Percentiles rank a stretch among this genome's conserved stretches.
These are phyloP conservation scores for Capromys pilorides DNA, from an alignment of 2,797 vertebrate species.

Conservation along the genomic window DNA sequence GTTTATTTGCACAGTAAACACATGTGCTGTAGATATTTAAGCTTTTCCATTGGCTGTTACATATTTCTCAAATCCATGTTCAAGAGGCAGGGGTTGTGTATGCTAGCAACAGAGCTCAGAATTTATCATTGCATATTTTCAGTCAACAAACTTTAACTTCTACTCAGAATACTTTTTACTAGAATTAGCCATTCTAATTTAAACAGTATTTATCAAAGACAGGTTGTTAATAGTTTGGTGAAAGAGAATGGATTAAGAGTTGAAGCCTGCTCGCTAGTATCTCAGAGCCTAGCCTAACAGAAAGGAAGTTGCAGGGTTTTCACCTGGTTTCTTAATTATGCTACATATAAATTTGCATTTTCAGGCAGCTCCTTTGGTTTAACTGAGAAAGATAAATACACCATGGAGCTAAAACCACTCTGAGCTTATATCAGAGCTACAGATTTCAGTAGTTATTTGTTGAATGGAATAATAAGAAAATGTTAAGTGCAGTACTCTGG, in stretches of 20 bases:
- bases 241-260: background rate
- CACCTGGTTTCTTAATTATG: constrained; percentile 10
- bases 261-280: background rate
- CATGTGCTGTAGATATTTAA: background rate
- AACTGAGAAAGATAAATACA: background rate
- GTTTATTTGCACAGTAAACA: constrained; percentile 46
- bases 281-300: background rate
- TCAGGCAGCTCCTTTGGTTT: background rate
- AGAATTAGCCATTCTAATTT: background rate
- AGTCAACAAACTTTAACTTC: background rate
- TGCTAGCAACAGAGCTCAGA: background rate
- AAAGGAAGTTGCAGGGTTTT: background rate
- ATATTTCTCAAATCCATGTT: constrained; percentile 7
- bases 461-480: constrained; percentile 29
- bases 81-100: background rate
- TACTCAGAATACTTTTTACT: background rate
- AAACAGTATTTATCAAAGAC: background rate
- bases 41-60: background rate
- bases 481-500: background rate
- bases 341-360: background rate
- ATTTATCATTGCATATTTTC: background rate
- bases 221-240: background rate
- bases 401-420: background rate
- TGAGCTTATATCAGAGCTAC: background rate
- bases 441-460: constrained; percentile 17